These are phyloP conservation scores for Amphimedon queenslandica DNA, from an alignment of 37 sponge, comb jelly and placozoan species.

Conservation along the genomic window DNA sequence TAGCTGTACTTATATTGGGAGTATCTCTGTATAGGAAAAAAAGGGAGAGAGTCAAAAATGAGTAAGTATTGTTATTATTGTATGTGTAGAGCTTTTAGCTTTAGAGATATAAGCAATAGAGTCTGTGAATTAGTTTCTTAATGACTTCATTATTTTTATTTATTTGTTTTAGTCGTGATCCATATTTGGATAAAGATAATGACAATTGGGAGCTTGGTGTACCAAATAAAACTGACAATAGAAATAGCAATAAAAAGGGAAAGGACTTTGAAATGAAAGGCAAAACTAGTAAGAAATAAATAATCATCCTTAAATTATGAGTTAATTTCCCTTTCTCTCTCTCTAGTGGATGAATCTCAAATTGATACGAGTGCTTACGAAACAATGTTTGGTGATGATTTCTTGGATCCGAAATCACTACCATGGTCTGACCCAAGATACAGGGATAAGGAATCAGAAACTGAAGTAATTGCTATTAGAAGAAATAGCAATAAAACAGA, in stretches of 20 bases:
- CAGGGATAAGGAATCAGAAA: slow-evolving; percentile 10
- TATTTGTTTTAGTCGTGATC: background rate
- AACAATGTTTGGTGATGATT: slow-evolving; percentile 57
- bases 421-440: slow-evolving; percentile 73
- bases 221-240: background rate
- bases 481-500: too few species aligned
- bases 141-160: too few species aligned
- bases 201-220: background rate
- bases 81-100: too few species aligned
- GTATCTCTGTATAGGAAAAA: background rate
- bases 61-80: background rate
- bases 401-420: slow-evolving; percentile 35
- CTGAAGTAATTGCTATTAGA: too few species aligned
- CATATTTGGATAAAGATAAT: background rate
- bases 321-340: too few species aligned
- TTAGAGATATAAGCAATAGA: too few species aligned
- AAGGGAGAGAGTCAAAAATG: background rate
- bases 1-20: background rate
- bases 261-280: background rate
- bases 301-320: too few species aligned
- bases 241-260: background rate
- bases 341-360: too few species aligned
- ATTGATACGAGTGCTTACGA: slow-evolving; percentile 22
- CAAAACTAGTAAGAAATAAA: background rate
- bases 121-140: too few species aligned